Conservation (phyloP, 2,797 vertebrate species). For the Acanthis flammea region DNA sequence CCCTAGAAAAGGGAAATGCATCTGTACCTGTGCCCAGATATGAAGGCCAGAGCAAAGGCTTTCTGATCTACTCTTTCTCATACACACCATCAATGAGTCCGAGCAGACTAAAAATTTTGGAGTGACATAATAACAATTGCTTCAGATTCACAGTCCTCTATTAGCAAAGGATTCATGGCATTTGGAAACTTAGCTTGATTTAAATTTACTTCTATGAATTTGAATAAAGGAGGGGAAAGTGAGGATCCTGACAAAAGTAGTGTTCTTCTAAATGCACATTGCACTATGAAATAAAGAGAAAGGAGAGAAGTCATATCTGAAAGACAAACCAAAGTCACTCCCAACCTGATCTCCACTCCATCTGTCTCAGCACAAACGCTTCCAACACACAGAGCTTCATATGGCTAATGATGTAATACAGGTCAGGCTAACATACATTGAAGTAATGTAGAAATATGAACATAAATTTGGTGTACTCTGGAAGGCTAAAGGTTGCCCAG, state of each 20-base stretch:
- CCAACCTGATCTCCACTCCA: neutral
- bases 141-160: neutral
- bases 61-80: neutral
- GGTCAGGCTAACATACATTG: neutral
- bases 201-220: neutral
- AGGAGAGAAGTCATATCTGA: neutral
- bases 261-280: neutral
- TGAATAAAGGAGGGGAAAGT: neutral
- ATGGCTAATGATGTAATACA: neutral
- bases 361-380: neutral
- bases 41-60: neutral
- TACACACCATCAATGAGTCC: neutral
- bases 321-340: neutral
- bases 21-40: neutral
- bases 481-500: neutral
- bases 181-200: neutral
- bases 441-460: neutral
- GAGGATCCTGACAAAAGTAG: neutral
- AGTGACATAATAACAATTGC: neutral
- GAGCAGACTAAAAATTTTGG: neutral
- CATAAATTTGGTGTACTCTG: neutral
- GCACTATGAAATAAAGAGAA: neutral
- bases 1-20: neutral
- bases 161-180: neutral
- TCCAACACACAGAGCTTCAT: neutral